These are phyloP conservation scores for Drosophila paranaensis DNA, from an alignment of 2,888 invertebrate genomes.

Conservation along the genomic window DNA sequence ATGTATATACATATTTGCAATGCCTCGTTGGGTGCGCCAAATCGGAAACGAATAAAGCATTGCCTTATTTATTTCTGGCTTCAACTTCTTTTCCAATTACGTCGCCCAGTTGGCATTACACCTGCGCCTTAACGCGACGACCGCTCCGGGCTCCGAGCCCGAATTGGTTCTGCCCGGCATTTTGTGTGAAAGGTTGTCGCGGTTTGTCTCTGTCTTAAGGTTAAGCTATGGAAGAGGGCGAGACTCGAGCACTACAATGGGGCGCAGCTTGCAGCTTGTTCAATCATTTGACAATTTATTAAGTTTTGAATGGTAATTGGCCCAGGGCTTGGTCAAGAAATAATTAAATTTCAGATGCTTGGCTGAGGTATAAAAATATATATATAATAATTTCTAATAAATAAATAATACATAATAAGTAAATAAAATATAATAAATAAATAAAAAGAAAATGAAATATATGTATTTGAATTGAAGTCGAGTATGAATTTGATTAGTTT, in stretches of 20 bases:
- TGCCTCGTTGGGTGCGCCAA: neutral
- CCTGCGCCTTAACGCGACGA: constrained; percentile 57
- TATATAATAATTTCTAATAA: too few relatives aligned
- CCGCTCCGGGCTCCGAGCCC: constrained; percentile 35
- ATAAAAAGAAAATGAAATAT: neutral
- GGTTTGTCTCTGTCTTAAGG: constrained; percentile 32
- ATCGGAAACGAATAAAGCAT: constrained; percentile 1
- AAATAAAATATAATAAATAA: neutral
- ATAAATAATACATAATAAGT: too few relatives aligned
- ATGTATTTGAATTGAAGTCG: neutral
- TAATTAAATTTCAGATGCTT: neutral
- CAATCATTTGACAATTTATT: constrained; percentile 48
- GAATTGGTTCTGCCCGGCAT: constrained; percentile 63
- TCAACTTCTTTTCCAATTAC: constrained; percentile 65
- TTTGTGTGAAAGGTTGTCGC: constrained; percentile 55
- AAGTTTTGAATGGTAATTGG: constrained; percentile 1
- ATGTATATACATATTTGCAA: neutral
- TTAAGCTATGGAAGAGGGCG: constrained; percentile 15
- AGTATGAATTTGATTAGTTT: neutral
- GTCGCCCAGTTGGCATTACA: constrained; percentile 68
- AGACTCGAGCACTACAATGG: constrained; percentile 25
- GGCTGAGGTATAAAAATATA: too few relatives aligned
- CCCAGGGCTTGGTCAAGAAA: constrained; percentile 17
- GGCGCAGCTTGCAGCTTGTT: constrained; percentile 47
- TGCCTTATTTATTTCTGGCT: constrained; percentile 8